phyloP scores from a whole-genome alignment of 2,888 invertebrate genomes.

The Coecobrya sp. region DNA sequence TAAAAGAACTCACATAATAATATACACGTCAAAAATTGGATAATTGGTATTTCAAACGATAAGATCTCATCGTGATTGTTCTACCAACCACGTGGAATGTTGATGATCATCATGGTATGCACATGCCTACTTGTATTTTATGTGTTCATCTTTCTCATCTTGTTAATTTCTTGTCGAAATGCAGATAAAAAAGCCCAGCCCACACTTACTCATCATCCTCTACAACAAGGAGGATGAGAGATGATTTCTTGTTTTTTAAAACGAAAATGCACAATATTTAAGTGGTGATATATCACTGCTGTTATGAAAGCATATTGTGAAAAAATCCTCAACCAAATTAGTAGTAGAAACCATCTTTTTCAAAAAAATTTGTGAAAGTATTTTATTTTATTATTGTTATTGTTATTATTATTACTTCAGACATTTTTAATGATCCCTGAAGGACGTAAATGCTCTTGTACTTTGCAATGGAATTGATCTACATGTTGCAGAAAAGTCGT shows the following conservation, averaged over 20 bases:
- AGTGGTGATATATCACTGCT: constrained; percentile 38
- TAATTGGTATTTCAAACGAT: background rate
- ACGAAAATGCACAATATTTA: constrained; percentile 29
- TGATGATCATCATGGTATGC: constrained; percentile 10
- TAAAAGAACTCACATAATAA: constrained; percentile 18
- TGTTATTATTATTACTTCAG: constrained; percentile 48
- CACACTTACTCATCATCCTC: constrained; percentile 8
- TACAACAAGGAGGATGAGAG: background rate
- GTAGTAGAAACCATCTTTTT: constrained; percentile 31
- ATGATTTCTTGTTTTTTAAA: constrained; percentile 35
- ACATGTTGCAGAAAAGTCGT: constrained; percentile 36
- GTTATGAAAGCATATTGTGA: constrained; percentile 26
- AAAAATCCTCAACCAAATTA: constrained; percentile 44
- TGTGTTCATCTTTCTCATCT: constrained; percentile 37
- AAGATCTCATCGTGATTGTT: background rate
- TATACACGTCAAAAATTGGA: background rate
- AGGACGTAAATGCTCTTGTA: constrained; percentile 32
- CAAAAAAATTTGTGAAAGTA: constrained; percentile 71
- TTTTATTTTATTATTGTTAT: constrained; percentile 59
- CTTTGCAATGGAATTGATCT: constrained; percentile 51
- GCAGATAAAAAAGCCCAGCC: constrained; percentile 42
- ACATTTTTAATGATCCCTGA: constrained; percentile 75
- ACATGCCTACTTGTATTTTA: background rate
- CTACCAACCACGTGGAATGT: constrained; percentile 26
- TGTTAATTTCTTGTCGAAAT: constrained; percentile 37